phyloP scores from a whole-genome alignment of 2,888 invertebrate species.

The Chrysolina oricalcia region DNA sequence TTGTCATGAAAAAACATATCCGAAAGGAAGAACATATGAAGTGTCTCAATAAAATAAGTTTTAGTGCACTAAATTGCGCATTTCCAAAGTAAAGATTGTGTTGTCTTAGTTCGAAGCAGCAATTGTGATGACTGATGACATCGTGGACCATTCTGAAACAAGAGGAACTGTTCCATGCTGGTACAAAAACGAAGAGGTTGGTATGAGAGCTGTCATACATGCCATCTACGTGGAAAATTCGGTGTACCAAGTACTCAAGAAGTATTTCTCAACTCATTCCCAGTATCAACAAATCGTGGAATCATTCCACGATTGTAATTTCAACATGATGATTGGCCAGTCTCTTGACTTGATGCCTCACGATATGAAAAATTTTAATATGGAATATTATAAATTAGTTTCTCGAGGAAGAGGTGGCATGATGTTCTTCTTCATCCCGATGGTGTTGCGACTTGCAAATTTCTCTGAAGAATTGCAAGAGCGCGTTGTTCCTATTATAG shows the following conservation, averaged over 20 bases:
- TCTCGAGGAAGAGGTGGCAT: background rate
- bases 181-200: constrained; percentile 21
- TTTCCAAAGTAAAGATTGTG: too few species aligned
- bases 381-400: constrained; percentile 4
- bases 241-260: constrained; percentile 24
- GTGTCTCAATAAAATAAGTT: too few species aligned
- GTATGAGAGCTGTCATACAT: constrained; percentile 23
- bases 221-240: constrained; percentile 2
- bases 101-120: constrained; percentile 30
- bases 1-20: too few species aligned
- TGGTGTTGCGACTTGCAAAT: background rate
- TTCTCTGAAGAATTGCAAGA: background rate
- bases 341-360: background rate
- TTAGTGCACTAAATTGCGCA: background rate
- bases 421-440: background rate
- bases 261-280: constrained; percentile 80
- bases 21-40: too few species aligned
- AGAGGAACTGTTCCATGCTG: constrained; percentile 30
- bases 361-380: background rate
- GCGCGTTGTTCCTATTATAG: background rate
- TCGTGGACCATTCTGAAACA: constrained; percentile 35
- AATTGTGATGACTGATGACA: constrained; percentile 26
- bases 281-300: constrained; percentile 87
- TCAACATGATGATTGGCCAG: background rate
- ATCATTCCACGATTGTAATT: constrained; percentile 28